Base-by-base conservation (phyloP, 2,113 vertebrate species). In the Syngnathus floridae region DNA sequence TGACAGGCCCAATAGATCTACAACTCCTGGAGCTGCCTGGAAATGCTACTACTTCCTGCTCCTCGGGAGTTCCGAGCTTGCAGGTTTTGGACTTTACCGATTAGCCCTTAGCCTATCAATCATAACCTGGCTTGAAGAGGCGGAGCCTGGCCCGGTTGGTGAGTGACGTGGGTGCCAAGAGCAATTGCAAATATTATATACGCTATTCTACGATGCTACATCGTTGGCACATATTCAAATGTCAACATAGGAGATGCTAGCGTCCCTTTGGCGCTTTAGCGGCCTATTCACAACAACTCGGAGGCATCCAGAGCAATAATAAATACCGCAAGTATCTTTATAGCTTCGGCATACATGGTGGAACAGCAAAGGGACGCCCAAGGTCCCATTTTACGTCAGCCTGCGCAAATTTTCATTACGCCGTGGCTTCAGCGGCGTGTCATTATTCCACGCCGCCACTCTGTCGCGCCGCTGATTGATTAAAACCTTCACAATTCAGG, bases 401-500 rank as follows among this genome's bases (percentile, higher is more conserved):
- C 59, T 26, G 38, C 26, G 38, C 59, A 61, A 22, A 43, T 43
- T 61, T 61, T 61, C 38, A 61, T 43, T 61, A 43, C 38, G 9
- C 2, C n/a, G n/a, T 7, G 21, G 21, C 37, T 21, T 11, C 37
- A 14, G 13, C 22, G 4, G 16, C 35, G 55, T 66, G 54, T 26
- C 68, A 67, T 71, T 58, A 73, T 66, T 69, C 48, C 56, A 73
- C 75, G 67, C 72, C 76, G 72, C 58, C 61, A 12, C 49, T 56
- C 51, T 62, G 58, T 70, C 35, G 57, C 70, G 48, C 14, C 40
- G 19, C 21, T 60, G 66, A 68, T 59, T 59, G 64, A 81, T 70
- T 59, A 74, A 83, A 55, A 75, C 69, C 68, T 70, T 76, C 17
- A 41, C 64, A 52, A 76, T 62, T 69, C 73, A 48, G 77, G 46